Conservation (phyloP, 1,140 invertebrate genomes). For the Drosophila guanche region DNA sequence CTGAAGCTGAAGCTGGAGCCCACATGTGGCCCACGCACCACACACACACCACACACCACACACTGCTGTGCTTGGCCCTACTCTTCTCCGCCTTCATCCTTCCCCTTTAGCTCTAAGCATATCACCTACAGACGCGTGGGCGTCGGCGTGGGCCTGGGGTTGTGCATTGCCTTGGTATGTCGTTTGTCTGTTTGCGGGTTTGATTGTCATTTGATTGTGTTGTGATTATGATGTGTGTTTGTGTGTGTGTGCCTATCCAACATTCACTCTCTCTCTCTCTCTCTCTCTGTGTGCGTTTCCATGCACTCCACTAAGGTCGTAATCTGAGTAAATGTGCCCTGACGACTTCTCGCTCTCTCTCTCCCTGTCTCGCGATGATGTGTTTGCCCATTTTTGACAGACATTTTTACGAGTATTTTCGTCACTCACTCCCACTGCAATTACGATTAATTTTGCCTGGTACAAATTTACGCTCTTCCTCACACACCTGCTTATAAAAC, state of each 20-base stretch:
- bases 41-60: neutral
- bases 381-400: conserved; percentile 61
- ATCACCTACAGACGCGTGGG: conserved; percentile 58
- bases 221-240: conserved; percentile 71
- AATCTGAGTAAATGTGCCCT: conserved; percentile 78
- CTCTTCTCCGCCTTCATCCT: conserved; percentile 1
- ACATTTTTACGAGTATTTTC: conserved; percentile 5
- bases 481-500: conserved; percentile 44
- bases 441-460: conserved; percentile 7
- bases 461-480: conserved; percentile 38
- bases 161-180: conserved; percentile 51
- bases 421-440: neutral
- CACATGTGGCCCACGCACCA: conserved; percentile 37
- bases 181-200: conserved; percentile 81
- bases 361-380: conserved; percentile 52
- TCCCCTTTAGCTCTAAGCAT: conserved; percentile 31
- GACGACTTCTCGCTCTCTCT: conserved; percentile 44
- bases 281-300: neutral
- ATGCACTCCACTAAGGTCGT: conserved; percentile 58
- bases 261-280: no score
- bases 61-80: no score
- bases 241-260: conserved; percentile 2
- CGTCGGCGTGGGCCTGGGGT: neutral
- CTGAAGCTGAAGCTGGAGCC: no score
- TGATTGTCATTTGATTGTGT: conserved; percentile 81